These are phyloP conservation scores for Fistularia tabacaria DNA, from an alignment of 2,797 vertebrate genomes.

Conservation along the genomic window DNA sequence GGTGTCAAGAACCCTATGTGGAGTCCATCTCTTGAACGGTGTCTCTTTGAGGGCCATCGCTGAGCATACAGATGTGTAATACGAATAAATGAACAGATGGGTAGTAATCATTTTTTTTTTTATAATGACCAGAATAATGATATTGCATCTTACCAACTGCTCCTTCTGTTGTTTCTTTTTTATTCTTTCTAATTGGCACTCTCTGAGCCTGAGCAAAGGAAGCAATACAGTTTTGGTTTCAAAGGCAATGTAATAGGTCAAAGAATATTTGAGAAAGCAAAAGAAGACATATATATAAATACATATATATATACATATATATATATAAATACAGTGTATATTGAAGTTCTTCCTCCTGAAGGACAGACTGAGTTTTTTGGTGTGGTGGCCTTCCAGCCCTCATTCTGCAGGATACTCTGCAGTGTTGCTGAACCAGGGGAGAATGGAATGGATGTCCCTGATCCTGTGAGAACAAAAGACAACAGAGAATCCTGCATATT, in stretches of 20 bases:
- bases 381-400: conserved; percentile 56
- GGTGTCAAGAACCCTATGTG: conserved; percentile 62
- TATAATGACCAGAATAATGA: background rate
- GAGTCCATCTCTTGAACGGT: conserved; percentile 54
- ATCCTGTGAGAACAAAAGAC: conserved; percentile 22
- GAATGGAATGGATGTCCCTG: conserved; percentile 44
- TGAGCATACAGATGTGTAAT: conserved; percentile 1
- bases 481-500: background rate
- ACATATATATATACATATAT: background rate
- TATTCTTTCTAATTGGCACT: conserved; percentile 65
- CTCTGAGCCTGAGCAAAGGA: conserved; percentile 66
- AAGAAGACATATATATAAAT: background rate
- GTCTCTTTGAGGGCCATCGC: conserved; percentile 37
- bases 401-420: conserved; percentile 64
- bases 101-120: background rate
- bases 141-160: conserved; percentile 45
- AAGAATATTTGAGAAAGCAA: background rate
- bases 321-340: conserved; percentile 58
- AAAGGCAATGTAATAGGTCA: background rate
- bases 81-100: conserved; percentile 5
- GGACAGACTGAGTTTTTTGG: conserved; percentile 46
- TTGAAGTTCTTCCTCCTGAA: conserved; percentile 61
- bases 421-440: conserved; percentile 60
- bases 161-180: conserved; percentile 22
- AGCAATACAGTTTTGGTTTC: background rate